Base-by-base conservation (phyloP, 2,888 invertebrate genomes). In the Lepidochrysops patricia region DNA sequence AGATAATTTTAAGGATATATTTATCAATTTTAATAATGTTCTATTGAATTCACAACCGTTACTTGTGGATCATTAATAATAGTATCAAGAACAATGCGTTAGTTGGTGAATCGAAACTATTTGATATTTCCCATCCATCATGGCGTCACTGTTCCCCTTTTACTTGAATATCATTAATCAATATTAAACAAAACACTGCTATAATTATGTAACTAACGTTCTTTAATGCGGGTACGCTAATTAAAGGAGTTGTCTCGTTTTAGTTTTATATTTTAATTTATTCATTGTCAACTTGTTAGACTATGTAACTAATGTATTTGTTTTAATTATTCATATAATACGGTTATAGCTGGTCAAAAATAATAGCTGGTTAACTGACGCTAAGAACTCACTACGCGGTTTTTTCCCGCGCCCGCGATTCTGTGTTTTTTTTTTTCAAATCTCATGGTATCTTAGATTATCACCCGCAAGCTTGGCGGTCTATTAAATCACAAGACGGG, bases 81-180 rank as follows among this genome's bases (percentile, higher is more conserved):
- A 80, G 76, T 79, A 79, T 70, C 69, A 79, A 81, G 86, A 85
- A 88, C 86, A 88, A 88, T 82, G 80, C 76, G 76, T 71, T 79
- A 84, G 85, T 88, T 88, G 84, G 81, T 83, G 54, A 54, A 87
- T 87, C 82, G 86, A 82, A 84, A 83, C 86, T 78, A 88, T 89
- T 87, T 84, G 84, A 88, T 87, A 89, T 80, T 75, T 68, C 71
- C 73, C 72, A 88, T 89, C 83, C 77, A 87, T 89, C 89, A 87
- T 74, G 70, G 68, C 68, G 65, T 61, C 77, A 72, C 74, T 80
- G 80, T 83, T 80, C 81, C 80, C 79, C 75, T 75, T 70, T 78
- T 81, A 80, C 80, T 79, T 76, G 75, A n/a, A 79, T 69, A 72
- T 84, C 87, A 87, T 89, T 88, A 88, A 88, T 89, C 88, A 88